Evolutionary conservation across 2,888 invertebrate species (phyloP).

Genomic region (Mongoloraphidia duomilia): DNA sequence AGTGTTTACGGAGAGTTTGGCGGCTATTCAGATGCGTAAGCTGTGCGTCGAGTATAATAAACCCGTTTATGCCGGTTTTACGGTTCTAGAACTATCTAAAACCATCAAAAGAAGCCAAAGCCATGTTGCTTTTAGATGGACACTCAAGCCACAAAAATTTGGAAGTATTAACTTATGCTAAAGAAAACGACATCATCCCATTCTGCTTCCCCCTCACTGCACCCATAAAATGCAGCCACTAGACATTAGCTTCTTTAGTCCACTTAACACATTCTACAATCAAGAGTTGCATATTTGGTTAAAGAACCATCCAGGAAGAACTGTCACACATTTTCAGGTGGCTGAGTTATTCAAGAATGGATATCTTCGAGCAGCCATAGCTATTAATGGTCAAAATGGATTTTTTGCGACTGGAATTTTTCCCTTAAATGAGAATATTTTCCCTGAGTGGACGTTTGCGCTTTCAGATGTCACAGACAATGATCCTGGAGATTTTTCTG

Average conservation of each 20-base stretch:
- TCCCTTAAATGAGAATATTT: no score
- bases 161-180: neutral
- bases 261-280: neutral
- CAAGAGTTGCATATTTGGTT: no score
- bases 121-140: no score
- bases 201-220: neutral
- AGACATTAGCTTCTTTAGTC: neutral
- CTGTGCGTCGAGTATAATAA: constrained; percentile 20
- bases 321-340: no score
- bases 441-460: no score
- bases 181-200: neutral
- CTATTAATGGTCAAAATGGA: no score
- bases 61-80: constrained; percentile 26
- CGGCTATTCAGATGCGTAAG: constrained; percentile 21
- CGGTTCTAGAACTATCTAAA: constrained; percentile 27
- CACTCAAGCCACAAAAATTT: neutral
- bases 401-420: no score
- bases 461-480: no score
- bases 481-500: no score
- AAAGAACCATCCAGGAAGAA: no score
- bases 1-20: constrained; percentile 23
- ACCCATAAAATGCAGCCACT: neutral
- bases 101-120: neutral
- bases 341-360: no score
- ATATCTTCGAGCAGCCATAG: no score